Conservation (phyloP, 2,888 invertebrate species). For the Cheilosia variabilis region DNA sequence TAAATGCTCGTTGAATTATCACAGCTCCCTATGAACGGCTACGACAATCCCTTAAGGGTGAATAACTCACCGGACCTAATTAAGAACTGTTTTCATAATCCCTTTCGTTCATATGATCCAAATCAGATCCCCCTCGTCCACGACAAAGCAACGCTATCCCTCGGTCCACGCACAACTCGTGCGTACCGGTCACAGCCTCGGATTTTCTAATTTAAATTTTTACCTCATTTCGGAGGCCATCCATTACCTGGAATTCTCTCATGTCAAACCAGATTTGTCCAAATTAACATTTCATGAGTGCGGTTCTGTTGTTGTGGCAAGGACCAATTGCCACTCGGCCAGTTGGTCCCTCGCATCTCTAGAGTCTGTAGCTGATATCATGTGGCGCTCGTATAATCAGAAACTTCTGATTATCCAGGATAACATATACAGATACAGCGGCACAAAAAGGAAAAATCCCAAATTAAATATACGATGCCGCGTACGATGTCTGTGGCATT, state of each 20-base stretch:
- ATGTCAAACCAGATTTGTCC: constrained; percentile 60
- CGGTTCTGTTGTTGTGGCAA: constrained; percentile 13
- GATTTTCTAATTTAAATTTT: constrained; percentile 55
- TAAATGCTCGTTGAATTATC: too few relatives aligned
- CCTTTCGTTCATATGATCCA: too few relatives aligned
- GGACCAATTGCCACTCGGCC: constrained; percentile 8
- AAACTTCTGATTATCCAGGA: background rate
- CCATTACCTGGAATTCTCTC: constrained; percentile 56
- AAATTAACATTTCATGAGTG: constrained; percentile 63
- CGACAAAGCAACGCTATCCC: too few relatives aligned
- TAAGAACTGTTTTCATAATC: too few relatives aligned
- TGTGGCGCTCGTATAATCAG: constrained; percentile 17
- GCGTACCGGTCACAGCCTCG: constrained; percentile 34
- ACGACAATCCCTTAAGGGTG: too few relatives aligned
- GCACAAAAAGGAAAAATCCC: background rate
- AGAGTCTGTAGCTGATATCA: constrained; percentile 27
- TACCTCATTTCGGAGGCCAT: constrained; percentile 41
- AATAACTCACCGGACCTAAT: too few relatives aligned
- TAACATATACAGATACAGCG: background rate
- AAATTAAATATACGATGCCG: constrained; percentile 41
- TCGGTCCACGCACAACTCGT: constrained; percentile 13
- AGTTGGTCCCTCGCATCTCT: constrained; percentile 15
- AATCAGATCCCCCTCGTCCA: too few relatives aligned
- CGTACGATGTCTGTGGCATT: constrained; percentile 42
- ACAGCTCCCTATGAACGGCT: too few relatives aligned